These are phyloP conservation scores for Myotis planiceps DNA, from an alignment of 2,797 vertebrate species.

Conservation along the genomic window DNA sequence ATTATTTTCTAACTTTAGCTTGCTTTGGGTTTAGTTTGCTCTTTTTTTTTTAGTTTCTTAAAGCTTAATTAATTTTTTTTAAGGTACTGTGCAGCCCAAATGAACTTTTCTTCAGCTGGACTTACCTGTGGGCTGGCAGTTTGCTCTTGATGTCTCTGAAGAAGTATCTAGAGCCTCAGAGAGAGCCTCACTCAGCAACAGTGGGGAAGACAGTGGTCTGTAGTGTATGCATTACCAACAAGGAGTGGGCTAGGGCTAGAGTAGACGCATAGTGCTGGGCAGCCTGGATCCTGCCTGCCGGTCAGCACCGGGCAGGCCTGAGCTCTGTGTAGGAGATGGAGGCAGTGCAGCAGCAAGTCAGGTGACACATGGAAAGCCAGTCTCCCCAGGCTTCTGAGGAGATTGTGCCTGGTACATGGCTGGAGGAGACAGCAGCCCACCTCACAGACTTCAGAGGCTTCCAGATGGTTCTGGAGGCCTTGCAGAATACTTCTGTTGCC, in stretches of 20 bases:
- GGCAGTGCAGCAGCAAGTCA: background rate
- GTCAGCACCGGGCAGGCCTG: background rate
- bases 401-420: background rate
- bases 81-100: background rate
- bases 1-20: background rate
- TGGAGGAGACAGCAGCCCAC: background rate
- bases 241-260: background rate
- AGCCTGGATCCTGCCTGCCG: background rate
- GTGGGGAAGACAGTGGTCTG: background rate
- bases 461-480: background rate
- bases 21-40: slow-evolving; percentile 17
- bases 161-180: background rate
- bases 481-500: background rate
- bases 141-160: background rate
- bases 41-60: slow-evolving; percentile 15
- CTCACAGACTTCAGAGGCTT: background rate
- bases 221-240: background rate
- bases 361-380: background rate
- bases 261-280: background rate
- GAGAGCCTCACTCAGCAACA: background rate
- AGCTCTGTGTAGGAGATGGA: background rate
- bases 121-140: background rate
- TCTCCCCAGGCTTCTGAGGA: background rate
- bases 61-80: background rate
- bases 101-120: background rate